These are phyloP conservation scores for Staurois parvus DNA, from an alignment of 2,797 vertebrate species.

Conservation along the genomic window DNA sequence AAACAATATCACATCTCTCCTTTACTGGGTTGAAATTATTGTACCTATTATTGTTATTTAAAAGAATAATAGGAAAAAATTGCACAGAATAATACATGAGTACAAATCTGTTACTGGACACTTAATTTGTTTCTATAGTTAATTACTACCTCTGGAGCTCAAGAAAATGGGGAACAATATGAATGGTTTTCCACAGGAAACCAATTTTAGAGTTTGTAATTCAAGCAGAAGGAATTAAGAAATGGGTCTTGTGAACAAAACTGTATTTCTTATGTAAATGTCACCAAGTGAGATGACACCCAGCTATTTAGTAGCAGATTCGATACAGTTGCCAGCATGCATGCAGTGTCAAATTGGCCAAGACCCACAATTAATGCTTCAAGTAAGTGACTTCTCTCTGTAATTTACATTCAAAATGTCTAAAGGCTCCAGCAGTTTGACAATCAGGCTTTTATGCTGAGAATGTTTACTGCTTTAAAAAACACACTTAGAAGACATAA, in stretches of 20 bases:
- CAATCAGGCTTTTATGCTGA: conserved; percentile 47
- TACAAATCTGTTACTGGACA: conserved; percentile 70
- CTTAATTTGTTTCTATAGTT: conserved; percentile 74
- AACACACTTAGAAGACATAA: conserved; percentile 25
- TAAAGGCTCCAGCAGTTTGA: conserved; percentile 64
- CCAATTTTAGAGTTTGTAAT: conserved; percentile 66
- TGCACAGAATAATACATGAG: conserved; percentile 64
- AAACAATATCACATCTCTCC: too few species aligned
- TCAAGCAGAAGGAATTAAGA: conserved; percentile 67
- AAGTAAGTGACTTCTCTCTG: conserved; percentile 65
- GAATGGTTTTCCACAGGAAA: conserved; percentile 64
- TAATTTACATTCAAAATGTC: conserved; percentile 70
- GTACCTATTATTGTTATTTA: neutral
- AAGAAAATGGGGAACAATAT: conserved; percentile 65
- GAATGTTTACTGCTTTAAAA: conserved; percentile 55
- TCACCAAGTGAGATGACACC: conserved; percentile 66
- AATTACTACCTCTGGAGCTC: conserved; percentile 68
- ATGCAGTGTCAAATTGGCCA: conserved; percentile 65
- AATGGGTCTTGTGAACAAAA: conserved; percentile 62
- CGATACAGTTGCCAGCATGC: conserved; percentile 60
- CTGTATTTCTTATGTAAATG: conserved; percentile 70
- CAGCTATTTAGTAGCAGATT: conserved; percentile 68
- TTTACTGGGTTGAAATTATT: neutral
- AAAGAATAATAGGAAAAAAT: conserved; percentile 60
- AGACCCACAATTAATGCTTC: conserved; percentile 67